Conservation (phyloP, 2,113 vertebrate genomes). For the Camelus dromedarius region DNA sequence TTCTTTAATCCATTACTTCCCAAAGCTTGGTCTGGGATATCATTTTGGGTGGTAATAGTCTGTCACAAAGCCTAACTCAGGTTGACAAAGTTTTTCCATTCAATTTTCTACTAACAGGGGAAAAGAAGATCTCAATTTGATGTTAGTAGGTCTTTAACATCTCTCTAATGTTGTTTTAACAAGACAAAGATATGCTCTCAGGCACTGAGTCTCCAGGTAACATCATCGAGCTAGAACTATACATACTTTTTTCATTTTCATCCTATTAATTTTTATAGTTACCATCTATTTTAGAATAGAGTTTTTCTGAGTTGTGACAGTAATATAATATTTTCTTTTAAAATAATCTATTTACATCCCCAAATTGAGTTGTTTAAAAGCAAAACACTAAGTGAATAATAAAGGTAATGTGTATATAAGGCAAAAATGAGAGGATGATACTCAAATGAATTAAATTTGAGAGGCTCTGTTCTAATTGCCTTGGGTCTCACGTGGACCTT, state of each 20-base stretch:
- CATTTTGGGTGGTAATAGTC: neutral
- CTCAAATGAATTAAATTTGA: conserved; percentile 2
- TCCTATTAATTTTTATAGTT: neutral
- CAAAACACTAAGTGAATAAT: neutral
- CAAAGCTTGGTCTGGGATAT: neutral
- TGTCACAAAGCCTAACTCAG: neutral
- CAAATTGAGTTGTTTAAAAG: neutral
- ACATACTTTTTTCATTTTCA: neutral
- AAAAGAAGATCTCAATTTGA: neutral
- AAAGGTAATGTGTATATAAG: neutral
- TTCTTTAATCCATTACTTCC: neutral
- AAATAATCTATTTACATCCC: neutral
- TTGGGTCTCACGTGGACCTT: neutral
- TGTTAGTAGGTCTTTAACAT: neutral
- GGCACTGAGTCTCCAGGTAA: neutral
- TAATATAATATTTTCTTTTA: conserved; percentile 31
- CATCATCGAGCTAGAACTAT: neutral
- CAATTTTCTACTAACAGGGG: neutral
- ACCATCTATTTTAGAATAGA: neutral
- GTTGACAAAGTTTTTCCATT: neutral
- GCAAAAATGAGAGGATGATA: neutral
- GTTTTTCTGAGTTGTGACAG: neutral
- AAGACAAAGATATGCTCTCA: neutral
- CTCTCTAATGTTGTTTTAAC: conserved; percentile 17
- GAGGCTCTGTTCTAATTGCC: neutral